A percentile compares a stretch with the other conserved stretches of the same genome.
Evolutionary conservation across 2,113 vertebrate genomes (phyloP).

Genomic region (Takifugu flavidus): DNA sequence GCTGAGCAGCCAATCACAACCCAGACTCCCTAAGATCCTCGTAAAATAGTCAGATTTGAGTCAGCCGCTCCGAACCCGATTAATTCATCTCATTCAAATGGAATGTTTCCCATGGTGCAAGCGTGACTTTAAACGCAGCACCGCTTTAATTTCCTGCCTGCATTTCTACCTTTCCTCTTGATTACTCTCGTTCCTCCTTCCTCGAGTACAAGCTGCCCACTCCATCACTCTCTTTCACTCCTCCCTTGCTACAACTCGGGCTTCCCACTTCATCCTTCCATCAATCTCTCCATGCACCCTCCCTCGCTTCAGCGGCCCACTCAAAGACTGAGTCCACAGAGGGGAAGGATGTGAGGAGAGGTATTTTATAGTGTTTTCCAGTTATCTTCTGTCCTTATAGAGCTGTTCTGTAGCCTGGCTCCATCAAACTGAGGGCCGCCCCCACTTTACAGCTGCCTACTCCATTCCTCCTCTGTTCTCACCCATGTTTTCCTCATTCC

Average conservation of each 20-base stretch:
- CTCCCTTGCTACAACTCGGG: conserved; percentile 44
- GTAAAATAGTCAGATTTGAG: conserved; percentile 48
- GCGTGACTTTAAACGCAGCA: conserved; percentile 22
- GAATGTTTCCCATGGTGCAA: conserved; percentile 29
- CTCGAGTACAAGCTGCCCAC: conserved; percentile 48
- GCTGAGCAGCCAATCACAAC: conserved; percentile 48
- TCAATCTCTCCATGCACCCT: conserved; percentile 48
- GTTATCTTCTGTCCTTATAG: conserved; percentile 62
- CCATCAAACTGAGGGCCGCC: conserved; percentile 57
- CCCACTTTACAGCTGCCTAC: conserved; percentile 51
- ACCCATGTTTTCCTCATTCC: conserved; percentile 32
- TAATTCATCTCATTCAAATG: conserved; percentile 41
- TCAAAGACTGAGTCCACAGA: conserved; percentile 66
- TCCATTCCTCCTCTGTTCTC: conserved; percentile 35
- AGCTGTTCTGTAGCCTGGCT: conserved; percentile 54
- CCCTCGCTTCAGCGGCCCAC: conserved; percentile 53
- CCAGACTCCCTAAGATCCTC: conserved; percentile 37
- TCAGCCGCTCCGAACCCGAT: conserved; percentile 16
- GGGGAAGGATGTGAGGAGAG: conserved; percentile 59
- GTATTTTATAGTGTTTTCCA: conserved; percentile 67
- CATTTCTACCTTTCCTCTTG: conserved; percentile 32
- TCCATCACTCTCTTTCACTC: conserved; percentile 50
- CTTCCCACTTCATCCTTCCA: conserved; percentile 57
- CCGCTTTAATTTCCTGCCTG: conserved; percentile 40
- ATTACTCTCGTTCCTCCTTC: conserved; percentile 37